These are phyloP conservation scores for Centruroides vittatus DNA, from an alignment of 1,140 invertebrate genomes.

Conservation along the genomic window DNA sequence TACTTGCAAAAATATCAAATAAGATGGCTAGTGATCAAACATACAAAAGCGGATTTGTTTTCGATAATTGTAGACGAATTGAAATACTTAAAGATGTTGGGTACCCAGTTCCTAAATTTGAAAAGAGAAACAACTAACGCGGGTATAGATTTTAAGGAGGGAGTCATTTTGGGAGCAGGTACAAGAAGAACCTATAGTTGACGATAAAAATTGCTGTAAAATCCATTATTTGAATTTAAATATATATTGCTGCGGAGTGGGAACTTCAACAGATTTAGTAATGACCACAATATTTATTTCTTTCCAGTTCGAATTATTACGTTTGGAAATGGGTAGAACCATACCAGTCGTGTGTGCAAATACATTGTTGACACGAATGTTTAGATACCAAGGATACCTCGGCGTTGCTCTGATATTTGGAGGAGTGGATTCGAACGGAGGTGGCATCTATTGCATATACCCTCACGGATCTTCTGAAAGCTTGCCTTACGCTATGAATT, in stretches of 20 bases:
- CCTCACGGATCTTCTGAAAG: constrained; percentile 90
- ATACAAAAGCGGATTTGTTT: background rate
- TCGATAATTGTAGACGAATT: constrained; percentile 1
- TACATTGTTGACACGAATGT: constrained; percentile 82
- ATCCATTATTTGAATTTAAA: constrained; percentile 89
- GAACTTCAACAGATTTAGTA: constrained; percentile 95
- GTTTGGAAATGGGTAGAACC: constrained; percentile 71
- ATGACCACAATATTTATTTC: constrained; percentile 75
- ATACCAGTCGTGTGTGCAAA: constrained; percentile 79
- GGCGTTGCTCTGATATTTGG: constrained; percentile 88
- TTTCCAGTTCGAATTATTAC: constrained; percentile 79
- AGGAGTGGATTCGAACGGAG: constrained; percentile 73
- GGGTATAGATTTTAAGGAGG: constrained; percentile 85
- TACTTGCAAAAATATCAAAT: too few relatives aligned
- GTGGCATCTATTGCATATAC: constrained; percentile 77
- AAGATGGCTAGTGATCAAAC: too few relatives aligned
- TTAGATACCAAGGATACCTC: constrained; percentile 70
- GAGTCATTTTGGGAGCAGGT: constrained; percentile 93
- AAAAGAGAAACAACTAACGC: constrained; percentile 98
- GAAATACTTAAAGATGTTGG: constrained; percentile 38
- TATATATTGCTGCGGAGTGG: constrained; percentile 90
- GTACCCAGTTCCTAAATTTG: constrained; percentile 59
- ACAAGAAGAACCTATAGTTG: constrained; percentile 87
- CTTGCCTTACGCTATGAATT: constrained; percentile 58
- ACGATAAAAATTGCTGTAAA: constrained; percentile 92